Percentiles rank a stretch among this genome's conserved stretches.
phyloP scores from a whole-genome alignment of 2,113 vertebrate genomes.

The Bubalus kerabau region DNA sequence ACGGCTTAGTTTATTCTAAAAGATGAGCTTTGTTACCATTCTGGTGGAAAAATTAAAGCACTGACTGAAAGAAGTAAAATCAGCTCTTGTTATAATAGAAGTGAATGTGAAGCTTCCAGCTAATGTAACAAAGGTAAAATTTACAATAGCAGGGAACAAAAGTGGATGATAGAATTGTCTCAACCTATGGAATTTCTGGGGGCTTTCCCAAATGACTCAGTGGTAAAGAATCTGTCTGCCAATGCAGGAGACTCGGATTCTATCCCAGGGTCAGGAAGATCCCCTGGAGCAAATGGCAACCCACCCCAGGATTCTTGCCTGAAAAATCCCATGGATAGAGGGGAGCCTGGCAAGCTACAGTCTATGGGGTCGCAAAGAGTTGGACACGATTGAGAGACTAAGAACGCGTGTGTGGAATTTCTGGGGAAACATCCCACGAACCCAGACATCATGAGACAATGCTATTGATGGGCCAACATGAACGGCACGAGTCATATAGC shows the following conservation, averaged over 20 bases:
- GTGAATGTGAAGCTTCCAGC: background rate
- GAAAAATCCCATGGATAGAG: background rate
- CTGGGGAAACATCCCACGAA: accelerated
- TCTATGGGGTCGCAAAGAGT: background rate
- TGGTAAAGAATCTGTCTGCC: background rate
- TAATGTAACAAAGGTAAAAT: accelerated
- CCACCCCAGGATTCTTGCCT: background rate
- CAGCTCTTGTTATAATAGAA: constrained; percentile 18
- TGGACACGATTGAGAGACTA: background rate
- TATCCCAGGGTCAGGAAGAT: background rate
- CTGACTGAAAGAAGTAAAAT: background rate
- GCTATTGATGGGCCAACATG: accelerated
- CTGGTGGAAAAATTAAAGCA: background rate
- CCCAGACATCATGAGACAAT: accelerated
- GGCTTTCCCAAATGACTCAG: background rate
- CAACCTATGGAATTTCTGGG: background rate
- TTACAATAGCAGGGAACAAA: accelerated
- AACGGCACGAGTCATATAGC: accelerated
- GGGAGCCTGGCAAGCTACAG: background rate
- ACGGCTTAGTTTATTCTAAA: background rate
- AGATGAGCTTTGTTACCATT: background rate
- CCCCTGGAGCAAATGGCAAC: background rate
- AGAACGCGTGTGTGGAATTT: accelerated
- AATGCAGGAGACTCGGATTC: background rate
- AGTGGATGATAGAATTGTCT: accelerated